A percentile compares a stretch with the other conserved stretches of the same genome.
Conservation (phyloP, 2,888 invertebrate genomes). For the Drosophila pseudotalamancana region DNA sequence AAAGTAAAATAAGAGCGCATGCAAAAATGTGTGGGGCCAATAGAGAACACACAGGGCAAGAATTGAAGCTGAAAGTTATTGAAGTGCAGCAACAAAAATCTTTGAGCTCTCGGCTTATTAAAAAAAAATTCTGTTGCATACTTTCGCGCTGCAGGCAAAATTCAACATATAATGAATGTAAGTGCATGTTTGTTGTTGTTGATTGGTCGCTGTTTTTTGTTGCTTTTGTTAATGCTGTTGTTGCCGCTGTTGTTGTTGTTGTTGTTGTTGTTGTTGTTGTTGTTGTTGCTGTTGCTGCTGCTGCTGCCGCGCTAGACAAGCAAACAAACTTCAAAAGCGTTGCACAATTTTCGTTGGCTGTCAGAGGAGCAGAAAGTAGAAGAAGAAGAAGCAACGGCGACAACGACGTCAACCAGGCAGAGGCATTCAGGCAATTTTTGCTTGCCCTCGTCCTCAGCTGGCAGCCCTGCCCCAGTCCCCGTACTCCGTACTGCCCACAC, state of each 20-base stretch:
- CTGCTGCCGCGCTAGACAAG: constrained; percentile 40
- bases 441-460: constrained; percentile 30
- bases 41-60: neutral
- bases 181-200: constrained; percentile 4
- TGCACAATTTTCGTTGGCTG: constrained; percentile 66
- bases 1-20: constrained; percentile 12
- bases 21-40: constrained; percentile 1
- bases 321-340: constrained; percentile 64
- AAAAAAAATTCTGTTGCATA: constrained; percentile 47
- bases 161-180: constrained; percentile 17
- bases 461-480: constrained; percentile 9
- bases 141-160: constrained; percentile 40
- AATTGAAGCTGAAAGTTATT: constrained; percentile 28
- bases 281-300: constrained; percentile 8
- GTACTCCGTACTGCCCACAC: neutral
- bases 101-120: constrained; percentile 35
- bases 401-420: constrained; percentile 23
- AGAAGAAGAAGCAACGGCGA: constrained; percentile 13
- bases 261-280: constrained; percentile 1
- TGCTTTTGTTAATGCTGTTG: constrained; percentile 1
- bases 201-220: no score
- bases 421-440: constrained; percentile 51
- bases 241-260: constrained; percentile 9
- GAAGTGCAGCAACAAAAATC: constrained; percentile 2
- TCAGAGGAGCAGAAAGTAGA: constrained; percentile 30